Conservation (phyloP, 2,113 vertebrate species). For the Oceanites oceanicus region DNA sequence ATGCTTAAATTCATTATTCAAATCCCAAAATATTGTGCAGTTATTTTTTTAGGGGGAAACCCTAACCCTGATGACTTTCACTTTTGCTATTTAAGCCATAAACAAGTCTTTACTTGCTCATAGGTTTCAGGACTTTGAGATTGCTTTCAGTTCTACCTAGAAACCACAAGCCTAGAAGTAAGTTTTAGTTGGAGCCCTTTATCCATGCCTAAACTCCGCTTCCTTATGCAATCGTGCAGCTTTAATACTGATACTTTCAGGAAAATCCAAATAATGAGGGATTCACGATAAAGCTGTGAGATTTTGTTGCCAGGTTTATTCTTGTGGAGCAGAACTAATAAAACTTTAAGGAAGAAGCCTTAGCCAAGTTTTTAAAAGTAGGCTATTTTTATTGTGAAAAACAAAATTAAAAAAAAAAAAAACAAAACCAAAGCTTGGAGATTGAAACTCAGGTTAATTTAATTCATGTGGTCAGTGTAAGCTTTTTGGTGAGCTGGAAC, state of each 20-base stretch:
- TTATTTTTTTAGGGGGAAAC: neutral
- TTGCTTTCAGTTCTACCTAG: neutral
- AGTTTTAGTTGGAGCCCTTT: neutral
- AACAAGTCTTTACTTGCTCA: neutral
- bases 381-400: conserved; percentile 20
- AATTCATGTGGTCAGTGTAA: neutral
- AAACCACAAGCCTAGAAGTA: neutral
- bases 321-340: conserved; percentile 31
- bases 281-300: conserved; percentile 2
- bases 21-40: neutral
- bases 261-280: conserved; percentile 14
- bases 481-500: conserved; percentile 17
- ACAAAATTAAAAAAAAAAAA: neutral
- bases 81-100: neutral
- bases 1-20: neutral
- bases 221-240: neutral
- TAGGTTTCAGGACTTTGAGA: neutral
- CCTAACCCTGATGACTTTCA: neutral
- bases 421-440: neutral
- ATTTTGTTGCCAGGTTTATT: conserved; percentile 26
- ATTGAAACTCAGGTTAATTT: neutral
- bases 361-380: conserved; percentile 30
- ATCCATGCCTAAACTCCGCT: neutral
- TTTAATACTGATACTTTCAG: conserved; percentile 28
- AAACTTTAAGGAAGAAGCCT: conserved; percentile 31